Evolutionary conservation across 2,113 vertebrate species (phyloP), one percentile per base, ranked within the genome.

Genomic region (Catharus bicknelli): DNA sequence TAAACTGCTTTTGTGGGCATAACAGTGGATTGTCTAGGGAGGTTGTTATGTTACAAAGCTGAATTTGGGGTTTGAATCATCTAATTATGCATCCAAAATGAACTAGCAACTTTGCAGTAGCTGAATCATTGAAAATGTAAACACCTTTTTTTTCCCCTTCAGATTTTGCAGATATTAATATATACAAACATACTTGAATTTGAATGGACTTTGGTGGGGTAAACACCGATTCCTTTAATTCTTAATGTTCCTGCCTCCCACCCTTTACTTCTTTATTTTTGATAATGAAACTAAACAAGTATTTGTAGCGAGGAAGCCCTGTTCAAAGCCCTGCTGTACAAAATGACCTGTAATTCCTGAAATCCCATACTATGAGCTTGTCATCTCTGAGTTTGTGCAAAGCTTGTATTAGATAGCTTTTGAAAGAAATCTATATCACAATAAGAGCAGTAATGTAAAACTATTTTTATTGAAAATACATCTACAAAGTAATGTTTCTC

Each of bases 391-490:
- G 22, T 67, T 66, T 59, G 6, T 69, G 23, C 1, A 0, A 68
- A 80, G 32, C 43, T 85, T 69, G 20, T 50, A 9, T 45, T 67
- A 57, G 11, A 91, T 27, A 75, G 34, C 4, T 8, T 81, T 90
- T 69, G 25, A 85, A 93, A 93, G 32, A 95, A 94, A 96, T 27
- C 86, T 73, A 43, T 53, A 69, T 74, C 88, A 93, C 80, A 69
- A 25, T 83, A 94, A 40, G 61, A 87, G 20, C 26, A 87, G 92
- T 96, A 94, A 97, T 98, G 97, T 97, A 97, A 98, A 98, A 97
- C 97, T 98, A 98, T 96, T 97, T 96, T 98, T 98, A 98, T 98
- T 98, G 97, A 98, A 98, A 98, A 98, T 97, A 97, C 97, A 97
- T 96, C 98, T 98, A 98, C 98, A 98, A 97, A 97, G 98, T 97